phyloP scores from a whole-genome alignment of 2,113 vertebrate species.

The Tor tambroides region DNA sequence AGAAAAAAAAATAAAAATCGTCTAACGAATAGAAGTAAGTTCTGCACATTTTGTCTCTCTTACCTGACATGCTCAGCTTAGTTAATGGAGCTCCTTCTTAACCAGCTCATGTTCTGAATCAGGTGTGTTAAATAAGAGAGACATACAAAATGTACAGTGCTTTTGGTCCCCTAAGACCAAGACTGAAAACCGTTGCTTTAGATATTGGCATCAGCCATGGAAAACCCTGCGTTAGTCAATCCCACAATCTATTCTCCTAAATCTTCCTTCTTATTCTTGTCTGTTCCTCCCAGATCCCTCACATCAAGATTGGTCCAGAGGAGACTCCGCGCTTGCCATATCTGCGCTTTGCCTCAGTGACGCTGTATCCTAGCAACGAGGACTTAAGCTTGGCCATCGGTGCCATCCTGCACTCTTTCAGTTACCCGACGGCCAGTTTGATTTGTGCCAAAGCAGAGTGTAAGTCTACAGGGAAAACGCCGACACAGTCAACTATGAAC shows the following conservation, averaged over 20 bases:
- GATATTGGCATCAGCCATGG: conserved; percentile 23
- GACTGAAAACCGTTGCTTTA: neutral
- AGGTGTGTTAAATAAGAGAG: neutral
- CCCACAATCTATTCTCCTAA: neutral
- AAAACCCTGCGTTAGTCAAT: conserved; percentile 42
- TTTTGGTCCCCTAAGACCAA: neutral
- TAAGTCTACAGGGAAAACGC: conserved; percentile 68
- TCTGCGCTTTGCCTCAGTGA: conserved; percentile 87
- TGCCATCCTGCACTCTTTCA: conserved; percentile 84
- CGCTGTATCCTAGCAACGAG: conserved; percentile 87
- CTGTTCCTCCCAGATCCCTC: conserved; percentile 78
- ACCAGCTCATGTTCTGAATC: neutral
- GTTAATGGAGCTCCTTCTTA: neutral
- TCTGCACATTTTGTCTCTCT: no score
- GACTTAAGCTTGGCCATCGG: conserved; percentile 86
- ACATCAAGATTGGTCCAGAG: conserved; percentile 87
- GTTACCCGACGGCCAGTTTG: conserved; percentile 83
- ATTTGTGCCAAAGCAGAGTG: conserved; percentile 90
- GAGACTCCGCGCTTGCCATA: conserved; percentile 86
- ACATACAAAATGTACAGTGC: neutral
- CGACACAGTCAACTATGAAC: neutral
- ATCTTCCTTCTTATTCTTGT: conserved; percentile 7
- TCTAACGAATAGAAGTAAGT: no score
- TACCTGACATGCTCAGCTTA: neutral
- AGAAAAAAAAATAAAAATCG: no score